Evolutionary conservation across 2,888 invertebrate genomes (phyloP).

Genomic region (Abrostola tripartita): DNA sequence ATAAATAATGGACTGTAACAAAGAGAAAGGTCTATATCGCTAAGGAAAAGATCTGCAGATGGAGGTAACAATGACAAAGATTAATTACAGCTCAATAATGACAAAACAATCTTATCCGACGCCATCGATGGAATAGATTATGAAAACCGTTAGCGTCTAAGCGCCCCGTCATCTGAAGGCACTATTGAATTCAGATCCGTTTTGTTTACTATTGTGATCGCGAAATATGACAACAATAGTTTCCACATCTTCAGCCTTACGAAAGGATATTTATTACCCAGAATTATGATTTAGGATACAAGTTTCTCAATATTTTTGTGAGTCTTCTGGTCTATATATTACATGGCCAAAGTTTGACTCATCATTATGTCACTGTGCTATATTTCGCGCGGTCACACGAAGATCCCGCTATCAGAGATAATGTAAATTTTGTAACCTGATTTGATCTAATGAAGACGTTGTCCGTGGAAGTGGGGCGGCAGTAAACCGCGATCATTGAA

Average conservation of each 20-base stretch:
- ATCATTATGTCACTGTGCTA: conserved; percentile 18
- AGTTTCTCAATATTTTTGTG: conserved; percentile 49
- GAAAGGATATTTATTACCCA: conserved; percentile 50
- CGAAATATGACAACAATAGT: conserved; percentile 55
- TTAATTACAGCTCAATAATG: conserved; percentile 82
- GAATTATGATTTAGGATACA: conserved; percentile 46
- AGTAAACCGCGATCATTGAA: conserved; percentile 76
- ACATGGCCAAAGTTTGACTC: conserved; percentile 29
- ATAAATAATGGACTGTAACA: conserved; percentile 56
- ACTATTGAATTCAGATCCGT: conserved; percentile 53
- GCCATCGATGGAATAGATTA: conserved; percentile 74
- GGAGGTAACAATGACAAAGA: conserved; percentile 78
- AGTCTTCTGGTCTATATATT: conserved; percentile 16
- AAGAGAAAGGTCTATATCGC: conserved; percentile 64
- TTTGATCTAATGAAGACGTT: conserved; percentile 59
- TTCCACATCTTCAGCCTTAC: conserved; percentile 39
- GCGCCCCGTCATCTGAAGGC: conserved; percentile 63
- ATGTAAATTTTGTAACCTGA: conserved; percentile 55
- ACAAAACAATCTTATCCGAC: conserved; percentile 76
- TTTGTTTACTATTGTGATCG: conserved; percentile 51
- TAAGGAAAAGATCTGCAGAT: conserved; percentile 70
- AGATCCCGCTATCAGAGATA: conserved; percentile 37
- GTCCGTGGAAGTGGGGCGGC: conserved; percentile 61
- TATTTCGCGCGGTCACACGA: conserved; percentile 8
- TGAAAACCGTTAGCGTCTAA: conserved; percentile 66